Conservation (phyloP, 2,113 vertebrate genomes). For the Columba livia region DNA sequence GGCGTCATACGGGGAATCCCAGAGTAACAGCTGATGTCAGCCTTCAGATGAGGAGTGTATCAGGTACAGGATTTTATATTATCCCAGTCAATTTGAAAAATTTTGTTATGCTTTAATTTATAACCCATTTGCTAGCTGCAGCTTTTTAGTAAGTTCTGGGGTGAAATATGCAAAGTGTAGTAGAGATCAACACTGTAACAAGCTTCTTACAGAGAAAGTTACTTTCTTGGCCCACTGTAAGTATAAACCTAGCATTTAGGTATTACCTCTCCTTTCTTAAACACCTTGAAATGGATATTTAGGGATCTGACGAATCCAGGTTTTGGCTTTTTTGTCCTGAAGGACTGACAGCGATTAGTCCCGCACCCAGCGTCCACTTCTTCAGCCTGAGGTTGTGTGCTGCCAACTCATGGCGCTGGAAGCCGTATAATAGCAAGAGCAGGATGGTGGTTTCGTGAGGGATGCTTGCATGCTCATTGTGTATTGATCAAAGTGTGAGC, state of each 20-base stretch:
- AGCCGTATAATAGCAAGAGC: fast-evolving
- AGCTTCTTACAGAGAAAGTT: neutral
- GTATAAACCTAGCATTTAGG: neutral
- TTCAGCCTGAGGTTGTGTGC: neutral
- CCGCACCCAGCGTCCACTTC: neutral
- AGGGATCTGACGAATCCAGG: neutral
- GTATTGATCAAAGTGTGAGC: neutral
- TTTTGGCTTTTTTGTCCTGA: neutral
- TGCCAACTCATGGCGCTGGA: fast-evolving
- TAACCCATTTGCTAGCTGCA: neutral
- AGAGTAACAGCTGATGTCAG: neutral
- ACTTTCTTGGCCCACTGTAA: neutral
- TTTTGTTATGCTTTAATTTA: neutral
- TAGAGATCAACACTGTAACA: neutral
- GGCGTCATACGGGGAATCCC: neutral
- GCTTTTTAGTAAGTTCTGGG: neutral
- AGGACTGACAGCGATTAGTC: neutral
- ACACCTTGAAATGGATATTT: neutral
- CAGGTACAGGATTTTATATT: neutral
- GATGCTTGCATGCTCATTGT: fast-evolving
- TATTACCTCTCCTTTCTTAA: neutral
- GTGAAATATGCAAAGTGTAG: neutral
- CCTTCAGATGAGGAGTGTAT: neutral
- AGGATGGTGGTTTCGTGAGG: neutral
- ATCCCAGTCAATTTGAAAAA: neutral